Conservation (phyloP, 2,113 vertebrate genomes). For the Hydropotes inermis region DNA sequence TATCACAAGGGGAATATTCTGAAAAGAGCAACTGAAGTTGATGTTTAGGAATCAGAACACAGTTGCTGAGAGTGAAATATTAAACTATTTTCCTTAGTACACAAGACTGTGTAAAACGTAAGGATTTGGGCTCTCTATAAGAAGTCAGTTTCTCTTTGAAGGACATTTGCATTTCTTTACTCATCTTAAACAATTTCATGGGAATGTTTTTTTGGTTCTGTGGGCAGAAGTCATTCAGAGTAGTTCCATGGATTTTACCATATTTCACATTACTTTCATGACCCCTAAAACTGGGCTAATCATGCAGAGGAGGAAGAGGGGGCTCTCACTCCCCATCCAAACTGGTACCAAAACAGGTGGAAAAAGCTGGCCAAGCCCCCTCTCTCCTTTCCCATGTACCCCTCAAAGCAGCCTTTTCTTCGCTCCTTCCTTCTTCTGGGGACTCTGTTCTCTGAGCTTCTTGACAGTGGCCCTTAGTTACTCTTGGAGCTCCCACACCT, state of each 20-base stretch:
- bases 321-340: not conserved
- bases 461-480: rapidly evolving
- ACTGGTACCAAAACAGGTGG: not conserved
- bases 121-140: not conserved
- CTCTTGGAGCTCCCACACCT: not conserved
- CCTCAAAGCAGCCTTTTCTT: rapidly evolving
- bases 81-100: not conserved
- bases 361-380: not conserved
- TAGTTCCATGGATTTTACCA: not conserved
- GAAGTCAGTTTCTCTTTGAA: not conserved
- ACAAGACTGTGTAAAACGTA: not conserved
- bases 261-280: not conserved
- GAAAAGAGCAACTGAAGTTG: not conserved
- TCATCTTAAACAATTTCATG: not conserved
- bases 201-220: not conserved
- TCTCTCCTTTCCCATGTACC: no score
- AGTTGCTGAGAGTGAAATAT: not conserved
- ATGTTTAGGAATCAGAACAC: not conserved
- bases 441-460: not conserved
- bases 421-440: not conserved
- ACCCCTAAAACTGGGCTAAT: not conserved
- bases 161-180: not conserved
- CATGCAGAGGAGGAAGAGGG: not conserved
- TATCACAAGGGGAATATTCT: not conserved
- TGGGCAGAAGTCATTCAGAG: not conserved